These are phyloP conservation scores for Clarias laeviceps DNA, from an alignment of 2,797 vertebrate genomes.

Conservation along the genomic window DNA sequence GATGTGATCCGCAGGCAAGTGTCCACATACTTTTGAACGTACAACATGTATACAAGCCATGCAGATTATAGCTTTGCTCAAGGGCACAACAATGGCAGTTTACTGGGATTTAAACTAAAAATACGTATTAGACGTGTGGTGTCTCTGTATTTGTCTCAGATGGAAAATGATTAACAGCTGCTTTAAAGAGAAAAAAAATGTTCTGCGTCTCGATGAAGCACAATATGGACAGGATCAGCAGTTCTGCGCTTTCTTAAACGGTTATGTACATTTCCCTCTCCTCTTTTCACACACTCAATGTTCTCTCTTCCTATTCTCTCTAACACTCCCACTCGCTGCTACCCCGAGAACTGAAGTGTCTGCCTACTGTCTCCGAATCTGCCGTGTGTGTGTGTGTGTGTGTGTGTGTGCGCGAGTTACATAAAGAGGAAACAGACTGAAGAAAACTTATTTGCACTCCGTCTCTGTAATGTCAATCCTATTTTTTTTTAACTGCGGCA, in stretches of 20 bases:
- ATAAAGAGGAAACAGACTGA: constrained; percentile 16
- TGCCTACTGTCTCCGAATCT: constrained; percentile 55
- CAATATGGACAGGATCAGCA: neutral
- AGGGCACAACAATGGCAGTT: neutral
- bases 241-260: constrained; percentile 44
- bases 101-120: neutral
- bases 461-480: constrained; percentile 2
- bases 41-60: too few relatives aligned
- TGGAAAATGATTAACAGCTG: neutral
- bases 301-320: constrained; percentile 46
- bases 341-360: constrained; percentile 53
- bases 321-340: constrained; percentile 55
- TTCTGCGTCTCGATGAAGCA: neutral
- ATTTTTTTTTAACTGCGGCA: neutral
- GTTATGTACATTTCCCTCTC: constrained; percentile 50
- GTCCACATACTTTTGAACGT: too few relatives aligned
- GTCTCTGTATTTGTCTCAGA: neutral
- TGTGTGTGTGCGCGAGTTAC: neutral
- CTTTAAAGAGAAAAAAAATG: neutral
- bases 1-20: neutral
- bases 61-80: neutral
- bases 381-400: constrained; percentile 29
- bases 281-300: constrained; percentile 44
- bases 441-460: constrained; percentile 20
- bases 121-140: neutral